Conservation (phyloP, 1,140 invertebrate species). For the Phortica variegata region DNA sequence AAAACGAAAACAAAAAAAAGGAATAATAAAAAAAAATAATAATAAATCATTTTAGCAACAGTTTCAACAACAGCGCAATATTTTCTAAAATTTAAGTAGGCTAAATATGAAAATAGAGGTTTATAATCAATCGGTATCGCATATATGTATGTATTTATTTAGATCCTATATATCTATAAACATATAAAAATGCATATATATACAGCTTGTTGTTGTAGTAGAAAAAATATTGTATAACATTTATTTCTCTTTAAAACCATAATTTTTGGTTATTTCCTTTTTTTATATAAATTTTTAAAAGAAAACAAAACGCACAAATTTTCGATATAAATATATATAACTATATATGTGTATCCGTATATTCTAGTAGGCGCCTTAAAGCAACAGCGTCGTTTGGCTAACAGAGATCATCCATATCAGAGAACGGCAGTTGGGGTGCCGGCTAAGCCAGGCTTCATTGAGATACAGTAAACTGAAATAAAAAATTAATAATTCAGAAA, state of each 20-base stretch:
- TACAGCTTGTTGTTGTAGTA: slow-evolving; percentile 21
- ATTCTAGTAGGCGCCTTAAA: slow-evolving; percentile 63
- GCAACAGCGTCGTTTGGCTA: slow-evolving; percentile 66
- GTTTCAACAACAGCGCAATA: slow-evolving; percentile 16
- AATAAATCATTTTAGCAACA: slow-evolving; percentile 3
- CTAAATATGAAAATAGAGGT: slow-evolving; percentile 11
- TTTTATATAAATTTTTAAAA: slow-evolving; percentile 21
- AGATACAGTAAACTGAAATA: slow-evolving; percentile 42
- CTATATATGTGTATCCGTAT: slow-evolving; percentile 45
- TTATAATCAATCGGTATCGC: slow-evolving; percentile 9
- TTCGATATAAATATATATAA: slow-evolving; percentile 25
- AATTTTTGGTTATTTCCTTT: slow-evolving; percentile 14
- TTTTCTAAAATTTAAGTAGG: slow-evolving; percentile 19
- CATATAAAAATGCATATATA: too few species aligned
- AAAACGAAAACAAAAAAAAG: slow-evolving; percentile 22
- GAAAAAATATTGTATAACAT: slow-evolving; percentile 18
- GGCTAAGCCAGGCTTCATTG: slow-evolving; percentile 61
- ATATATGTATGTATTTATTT: slow-evolving; percentile 26
- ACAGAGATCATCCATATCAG: slow-evolving; percentile 90
- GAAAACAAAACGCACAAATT: too few species aligned
- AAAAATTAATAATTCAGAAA: slow-evolving; percentile 2
- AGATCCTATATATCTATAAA: too few species aligned
- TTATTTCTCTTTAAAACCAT: slow-evolving; percentile 20
- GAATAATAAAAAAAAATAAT: slow-evolving; percentile 15
- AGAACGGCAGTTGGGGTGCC: slow-evolving; percentile 79